Evolutionary conservation across 2,113 vertebrate species (phyloP).

Genomic region (Trochalopteron elliotii): DNA sequence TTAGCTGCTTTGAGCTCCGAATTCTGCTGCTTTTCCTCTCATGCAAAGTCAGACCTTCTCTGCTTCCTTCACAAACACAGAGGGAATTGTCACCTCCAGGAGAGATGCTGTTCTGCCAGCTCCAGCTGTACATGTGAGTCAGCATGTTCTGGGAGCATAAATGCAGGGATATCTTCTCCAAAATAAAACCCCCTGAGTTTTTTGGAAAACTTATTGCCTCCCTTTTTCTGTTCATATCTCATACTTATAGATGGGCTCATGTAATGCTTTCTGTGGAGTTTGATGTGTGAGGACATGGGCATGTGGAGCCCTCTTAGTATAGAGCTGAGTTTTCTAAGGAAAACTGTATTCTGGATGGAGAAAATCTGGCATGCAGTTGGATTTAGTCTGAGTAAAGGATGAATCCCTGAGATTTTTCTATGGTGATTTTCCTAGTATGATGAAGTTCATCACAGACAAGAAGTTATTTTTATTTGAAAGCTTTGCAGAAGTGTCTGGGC

Average conservation of each 20-base stretch:
- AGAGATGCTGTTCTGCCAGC: not conserved
- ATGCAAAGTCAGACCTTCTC: not conserved
- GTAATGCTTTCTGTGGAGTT: not conserved
- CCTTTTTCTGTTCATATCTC: not conserved
- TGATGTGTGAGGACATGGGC: not conserved
- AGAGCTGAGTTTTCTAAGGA: not conserved
- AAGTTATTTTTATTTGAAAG: not conserved
- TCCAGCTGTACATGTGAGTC: not conserved
- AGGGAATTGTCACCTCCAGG: not conserved
- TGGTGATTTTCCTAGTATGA: not conserved
- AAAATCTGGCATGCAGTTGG: not conserved
- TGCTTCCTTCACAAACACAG: not conserved
- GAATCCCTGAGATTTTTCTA: not conserved
- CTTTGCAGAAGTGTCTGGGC: not conserved
- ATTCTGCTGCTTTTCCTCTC: not conserved
- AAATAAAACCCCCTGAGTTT: not conserved
- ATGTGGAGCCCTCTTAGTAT: fast-evolving
- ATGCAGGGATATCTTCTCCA: not conserved
- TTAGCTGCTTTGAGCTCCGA: not conserved
- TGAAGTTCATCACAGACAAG: not conserved
- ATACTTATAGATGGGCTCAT: fast-evolving
- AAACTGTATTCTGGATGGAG: not conserved
- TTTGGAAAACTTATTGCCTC: not conserved
- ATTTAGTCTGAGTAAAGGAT: not conserved
- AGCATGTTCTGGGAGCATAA: not conserved